Base-by-base conservation (phyloP, 2,797 vertebrate genomes). In the Crenichthys baileyi region DNA sequence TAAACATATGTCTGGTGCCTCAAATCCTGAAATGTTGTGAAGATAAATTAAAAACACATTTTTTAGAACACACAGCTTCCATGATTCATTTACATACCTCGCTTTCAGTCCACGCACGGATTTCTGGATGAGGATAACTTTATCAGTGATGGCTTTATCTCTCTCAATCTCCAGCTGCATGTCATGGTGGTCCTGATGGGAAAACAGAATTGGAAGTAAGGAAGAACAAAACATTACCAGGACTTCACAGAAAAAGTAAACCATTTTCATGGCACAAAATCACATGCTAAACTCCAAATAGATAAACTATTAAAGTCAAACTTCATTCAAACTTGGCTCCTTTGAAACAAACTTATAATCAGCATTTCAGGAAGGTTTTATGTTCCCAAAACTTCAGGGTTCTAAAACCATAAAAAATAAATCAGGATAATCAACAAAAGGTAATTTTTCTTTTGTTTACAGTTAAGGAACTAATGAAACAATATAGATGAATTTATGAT, bases 81-180 rank as follows among this genome's bases (percentile, higher is more conserved):
- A 20, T 20, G 39, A 70, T 46, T 70, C 15, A n/a, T 44, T 41
- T 22, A 20, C 81, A 29, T 77, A 98, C 98, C 98, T 97, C 87
- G 96, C 96, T 85, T 94, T 98, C 77, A 96, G 96, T 2, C 98
- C 97, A 1, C 98, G 96, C 76, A 98, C 97, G n/a, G 97, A 95
- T 90, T 99, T 99, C 95, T 99, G 98, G 85, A 99, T 98, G 70
- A 98, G 96, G 90, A 99, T 97, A 87, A 98, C 98, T 87, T 97
- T 98, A 93, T 98, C 94, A 0, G 98, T 99, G 73, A 99, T 98
- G 90, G 95, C 96, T 75, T 97, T 96, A 94, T 99, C 98, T 85
- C 98, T 93, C 91, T 98, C 97, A 6, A 98, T 96, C 93, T 99
- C 98, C 93, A 99, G 94, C 78, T 97, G 92, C 96, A 98, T 97